Evolutionary conservation across 2,113 vertebrate genomes (phyloP).

Genomic region (Pao palembangensis): DNA sequence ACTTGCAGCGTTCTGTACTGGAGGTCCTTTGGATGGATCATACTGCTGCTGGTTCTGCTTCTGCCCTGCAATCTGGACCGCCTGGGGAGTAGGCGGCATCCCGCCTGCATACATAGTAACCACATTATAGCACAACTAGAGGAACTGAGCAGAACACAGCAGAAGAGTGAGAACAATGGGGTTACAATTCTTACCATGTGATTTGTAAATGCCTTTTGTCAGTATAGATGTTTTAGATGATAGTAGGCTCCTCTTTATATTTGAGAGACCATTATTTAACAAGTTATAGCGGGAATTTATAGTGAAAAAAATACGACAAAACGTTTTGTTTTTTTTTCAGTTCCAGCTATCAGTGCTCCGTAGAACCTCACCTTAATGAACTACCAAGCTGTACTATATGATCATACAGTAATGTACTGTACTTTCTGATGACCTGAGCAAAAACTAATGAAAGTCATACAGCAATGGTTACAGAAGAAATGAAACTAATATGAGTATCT

Average conservation of each 20-base stretch:
- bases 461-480: slow-evolving; percentile 76
- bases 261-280: slow-evolving; percentile 44
- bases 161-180: slow-evolving; percentile 37
- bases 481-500: slow-evolving; percentile 70
- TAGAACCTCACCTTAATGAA: slow-evolving; percentile 52
- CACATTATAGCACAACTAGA: slow-evolving; percentile 52
- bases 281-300: slow-evolving; percentile 10
- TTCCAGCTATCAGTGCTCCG: slow-evolving; percentile 45
- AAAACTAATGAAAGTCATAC: slow-evolving; percentile 71
- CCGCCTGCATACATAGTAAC: slow-evolving; percentile 74
- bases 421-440: slow-evolving; percentile 61
- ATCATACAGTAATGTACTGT: slow-evolving; percentile 41
- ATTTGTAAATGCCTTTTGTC: slow-evolving; percentile 9
- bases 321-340: slow-evolving; percentile 36
- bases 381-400: slow-evolving; percentile 38
- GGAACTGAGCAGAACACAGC: slow-evolving; percentile 41
- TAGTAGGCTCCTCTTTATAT: slow-evolving; percentile 20
- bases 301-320: too few relatives aligned
- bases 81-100: slow-evolving; percentile 80
- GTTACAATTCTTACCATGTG: not conserved
- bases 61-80: slow-evolving; percentile 78
- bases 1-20: slow-evolving; percentile 83
- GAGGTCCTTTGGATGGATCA: slow-evolving; percentile 89
- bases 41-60: slow-evolving; percentile 84
- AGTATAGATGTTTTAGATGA: slow-evolving; percentile 9